Base-by-base conservation (phyloP, 1,140 invertebrate species). In the Battus philenor region DNA sequence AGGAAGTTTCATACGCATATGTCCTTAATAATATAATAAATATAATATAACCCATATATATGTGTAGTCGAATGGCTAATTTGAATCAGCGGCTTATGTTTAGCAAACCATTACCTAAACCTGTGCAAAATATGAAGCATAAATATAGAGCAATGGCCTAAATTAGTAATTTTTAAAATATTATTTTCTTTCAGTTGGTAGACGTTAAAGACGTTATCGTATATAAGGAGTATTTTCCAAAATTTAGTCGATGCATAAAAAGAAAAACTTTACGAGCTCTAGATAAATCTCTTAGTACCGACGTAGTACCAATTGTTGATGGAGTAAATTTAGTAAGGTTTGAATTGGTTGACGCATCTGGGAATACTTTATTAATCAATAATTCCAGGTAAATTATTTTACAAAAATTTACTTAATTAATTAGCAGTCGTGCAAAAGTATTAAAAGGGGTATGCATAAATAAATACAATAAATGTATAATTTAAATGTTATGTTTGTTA, bases 241-340 rank as follows among this genome's bases (percentile, higher is more conserved):
- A 78, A 50, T 78, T 87, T 43, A 49, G 80, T 13, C 62, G 67
- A 12, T 87, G 86, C 39, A 78, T 84, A 59, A 86, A 86, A 50
- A 57, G 70, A 18, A 87, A 86, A 43, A 83, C 82, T 4, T 44
- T 87, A 16, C 61, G 66, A 26, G 83, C 83, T 4, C 44, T 86
- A 13, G 86, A 87, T 45, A 70, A 82, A 11, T 77, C 75, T 1
- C 58, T 87, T 3, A 77, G 58, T 26, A 66, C 68, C 2, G 86
- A 87, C 33, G 56, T 86, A 1, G 73, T 87, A 9, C 77, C 81
- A 0, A 54, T 87, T n/a, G 62, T 64, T 0, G 74, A 84, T 22
- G 86, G 83, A n/a, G 65, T 87, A 12, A 80, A 81, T 26, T 56
- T 87, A 13, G 82, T 86, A 2, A 57, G 79, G n/a, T 87, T 74